Conservation (phyloP, 2,797 vertebrate genomes). For the Malacoctenus gilli region DNA sequence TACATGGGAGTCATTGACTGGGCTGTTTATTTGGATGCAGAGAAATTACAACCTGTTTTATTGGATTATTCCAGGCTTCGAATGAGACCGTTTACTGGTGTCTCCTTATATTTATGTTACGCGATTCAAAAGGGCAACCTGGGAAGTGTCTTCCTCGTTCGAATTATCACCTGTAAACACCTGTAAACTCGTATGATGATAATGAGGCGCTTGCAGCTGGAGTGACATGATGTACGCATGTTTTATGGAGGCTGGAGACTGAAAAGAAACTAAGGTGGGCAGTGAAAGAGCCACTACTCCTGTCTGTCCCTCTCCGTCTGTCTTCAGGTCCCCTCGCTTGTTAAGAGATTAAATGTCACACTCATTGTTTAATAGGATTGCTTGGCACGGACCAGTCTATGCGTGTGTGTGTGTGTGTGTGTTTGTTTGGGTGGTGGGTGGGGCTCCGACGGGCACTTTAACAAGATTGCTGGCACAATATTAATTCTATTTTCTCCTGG, state of each 20-base stretch:
- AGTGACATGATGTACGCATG: slow-evolving; percentile 1
- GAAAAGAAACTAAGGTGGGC: slow-evolving; percentile 22
- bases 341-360: slow-evolving; percentile 70
- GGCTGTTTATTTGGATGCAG: neutral
- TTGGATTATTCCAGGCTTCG: slow-evolving; percentile 26
- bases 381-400: slow-evolving; percentile 60
- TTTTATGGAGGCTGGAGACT: slow-evolving; percentile 34
- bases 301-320: slow-evolving; percentile 36
- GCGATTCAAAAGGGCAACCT: slow-evolving; percentile 6
- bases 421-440: slow-evolving; percentile 44
- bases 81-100: slow-evolving; percentile 21
- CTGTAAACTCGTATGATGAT: slow-evolving; percentile 47
- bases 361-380: slow-evolving; percentile 76
- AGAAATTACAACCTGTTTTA: neutral
- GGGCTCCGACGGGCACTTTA: slow-evolving; percentile 57
- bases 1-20: neutral
- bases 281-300: slow-evolving; percentile 33
- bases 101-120: slow-evolving; percentile 15
- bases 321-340: slow-evolving; percentile 37
- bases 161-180: slow-evolving; percentile 40
- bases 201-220: slow-evolving; percentile 46
- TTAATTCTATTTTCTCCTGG: slow-evolving; percentile 60
- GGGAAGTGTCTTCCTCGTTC: slow-evolving; percentile 6
- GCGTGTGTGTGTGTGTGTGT: slow-evolving; percentile 32
- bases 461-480: slow-evolving; percentile 66